Evolutionary conservation across 2,113 vertebrate species (phyloP).

Genomic region (Pterocles burchelli): DNA sequence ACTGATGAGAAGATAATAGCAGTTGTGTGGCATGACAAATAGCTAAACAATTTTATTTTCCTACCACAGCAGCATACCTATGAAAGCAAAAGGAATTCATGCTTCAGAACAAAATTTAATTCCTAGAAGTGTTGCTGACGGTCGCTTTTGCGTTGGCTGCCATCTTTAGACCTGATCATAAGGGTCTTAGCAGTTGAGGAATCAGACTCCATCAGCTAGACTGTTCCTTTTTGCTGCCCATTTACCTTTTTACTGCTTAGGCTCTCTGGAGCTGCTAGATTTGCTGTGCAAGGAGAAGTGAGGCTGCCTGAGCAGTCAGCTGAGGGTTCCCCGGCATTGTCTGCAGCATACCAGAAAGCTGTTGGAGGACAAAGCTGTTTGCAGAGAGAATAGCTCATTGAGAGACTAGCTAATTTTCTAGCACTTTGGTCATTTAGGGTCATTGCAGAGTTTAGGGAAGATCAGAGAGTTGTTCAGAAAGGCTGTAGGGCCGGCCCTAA

Average conservation of each 20-base stretch:
- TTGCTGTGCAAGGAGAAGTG: neutral
- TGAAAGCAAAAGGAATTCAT: neutral
- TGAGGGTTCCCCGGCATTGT: neutral
- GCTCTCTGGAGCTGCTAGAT: neutral
- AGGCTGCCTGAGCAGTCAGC: neutral
- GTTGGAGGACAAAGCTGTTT: neutral
- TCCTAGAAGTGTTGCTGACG: neutral
- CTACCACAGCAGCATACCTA: neutral
- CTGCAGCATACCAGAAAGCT: neutral
- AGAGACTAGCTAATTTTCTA: neutral
- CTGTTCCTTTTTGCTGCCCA: neutral
- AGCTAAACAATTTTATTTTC: neutral
- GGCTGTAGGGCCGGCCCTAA: neutral
- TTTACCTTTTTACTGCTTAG: neutral
- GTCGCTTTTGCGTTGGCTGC: neutral
- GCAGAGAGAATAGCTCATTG: neutral
- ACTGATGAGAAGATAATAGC: neutral
- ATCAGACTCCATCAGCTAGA: neutral
- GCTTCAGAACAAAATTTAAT: neutral
- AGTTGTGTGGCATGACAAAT: neutral
- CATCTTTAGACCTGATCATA: neutral
- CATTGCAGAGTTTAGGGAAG: neutral
- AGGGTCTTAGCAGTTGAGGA: neutral
- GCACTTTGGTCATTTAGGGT: neutral
- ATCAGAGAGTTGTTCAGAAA: neutral